These are phyloP conservation scores for Phalera bucephala DNA, from an alignment of 2,888 invertebrate species.

Conservation along the genomic window DNA sequence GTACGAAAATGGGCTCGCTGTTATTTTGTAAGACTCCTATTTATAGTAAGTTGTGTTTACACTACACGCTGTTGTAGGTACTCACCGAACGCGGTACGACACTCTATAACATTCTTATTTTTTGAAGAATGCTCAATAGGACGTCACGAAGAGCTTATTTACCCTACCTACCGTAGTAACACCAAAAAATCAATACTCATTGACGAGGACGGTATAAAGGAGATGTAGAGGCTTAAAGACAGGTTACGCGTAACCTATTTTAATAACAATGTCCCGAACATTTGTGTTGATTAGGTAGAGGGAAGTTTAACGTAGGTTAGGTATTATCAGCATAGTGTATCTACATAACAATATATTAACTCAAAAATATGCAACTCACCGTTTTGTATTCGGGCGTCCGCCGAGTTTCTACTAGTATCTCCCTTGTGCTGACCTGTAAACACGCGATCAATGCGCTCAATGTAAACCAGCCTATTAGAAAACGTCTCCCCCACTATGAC, in stretches of 20 bases:
- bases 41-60: conserved; percentile 57
- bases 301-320: too few species aligned
- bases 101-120: conserved; percentile 7
- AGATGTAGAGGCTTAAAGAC: too few species aligned
- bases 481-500: conserved; percentile 50
- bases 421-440: conserved; percentile 80
- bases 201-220: neutral
- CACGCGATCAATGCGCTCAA: conserved; percentile 74
- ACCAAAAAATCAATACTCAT: neutral
- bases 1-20: conserved; percentile 40
- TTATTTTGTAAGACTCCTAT: conserved; percentile 51
- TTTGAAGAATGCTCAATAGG: neutral
- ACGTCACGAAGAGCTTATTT: neutral
- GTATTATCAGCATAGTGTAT: conserved; percentile 10
- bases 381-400: conserved; percentile 73
- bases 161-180: too few species aligned
- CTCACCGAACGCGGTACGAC: conserved; percentile 28
- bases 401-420: conserved; percentile 76
- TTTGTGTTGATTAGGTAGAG: too few species aligned
- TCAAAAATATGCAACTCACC: conserved; percentile 61
- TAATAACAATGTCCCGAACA: too few species aligned
- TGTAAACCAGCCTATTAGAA: conserved; percentile 60
- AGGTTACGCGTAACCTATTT: too few species aligned
- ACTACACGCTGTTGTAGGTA: conserved; percentile 38
- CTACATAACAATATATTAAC: conserved; percentile 23